Percentiles rank a stretch among this genome's conserved stretches.
phyloP scores from a whole-genome alignment of 2,113 vertebrate genomes.

The Ceuthmochares aereus region DNA sequence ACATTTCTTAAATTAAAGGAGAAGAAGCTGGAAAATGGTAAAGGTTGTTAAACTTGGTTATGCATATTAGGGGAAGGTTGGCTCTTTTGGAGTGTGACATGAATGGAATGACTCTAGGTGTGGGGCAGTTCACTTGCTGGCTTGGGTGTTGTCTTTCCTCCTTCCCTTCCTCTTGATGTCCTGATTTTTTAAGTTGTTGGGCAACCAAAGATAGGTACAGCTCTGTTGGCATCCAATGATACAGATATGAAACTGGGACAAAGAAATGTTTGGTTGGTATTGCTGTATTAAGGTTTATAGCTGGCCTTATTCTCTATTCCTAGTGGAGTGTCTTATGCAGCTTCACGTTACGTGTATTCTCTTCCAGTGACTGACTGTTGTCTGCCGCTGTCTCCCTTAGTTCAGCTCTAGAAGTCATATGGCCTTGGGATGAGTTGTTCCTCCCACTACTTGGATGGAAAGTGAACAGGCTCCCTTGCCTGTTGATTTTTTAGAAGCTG shows the following conservation, averaged over 20 bases:
- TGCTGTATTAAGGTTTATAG: background rate
- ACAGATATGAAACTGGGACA: background rate
- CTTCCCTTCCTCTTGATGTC: background rate
- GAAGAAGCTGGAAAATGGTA: background rate
- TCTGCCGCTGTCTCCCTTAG: background rate
- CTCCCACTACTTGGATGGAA: background rate
- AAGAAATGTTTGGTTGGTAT: background rate
- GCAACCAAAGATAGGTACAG: background rate
- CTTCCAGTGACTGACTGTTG: background rate
- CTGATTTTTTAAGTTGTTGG: background rate
- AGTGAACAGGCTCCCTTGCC: background rate
- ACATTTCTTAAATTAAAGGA: background rate
- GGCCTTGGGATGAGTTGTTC: background rate
- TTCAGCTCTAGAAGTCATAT: background rate
- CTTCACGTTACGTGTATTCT: background rate
- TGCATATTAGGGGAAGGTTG: rapidly evolving
- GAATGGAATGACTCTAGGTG: background rate
- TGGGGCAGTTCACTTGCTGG: background rate
- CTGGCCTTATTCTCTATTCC: background rate
- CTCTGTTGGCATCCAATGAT: background rate
- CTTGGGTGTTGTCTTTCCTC: background rate
- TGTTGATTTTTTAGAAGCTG: background rate
- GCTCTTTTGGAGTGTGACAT: rapidly evolving
- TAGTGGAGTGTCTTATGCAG: background rate
- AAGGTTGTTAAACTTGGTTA: background rate